Conservation (phyloP, 2,888 invertebrate genomes). For the Drosophila affinis region DNA sequence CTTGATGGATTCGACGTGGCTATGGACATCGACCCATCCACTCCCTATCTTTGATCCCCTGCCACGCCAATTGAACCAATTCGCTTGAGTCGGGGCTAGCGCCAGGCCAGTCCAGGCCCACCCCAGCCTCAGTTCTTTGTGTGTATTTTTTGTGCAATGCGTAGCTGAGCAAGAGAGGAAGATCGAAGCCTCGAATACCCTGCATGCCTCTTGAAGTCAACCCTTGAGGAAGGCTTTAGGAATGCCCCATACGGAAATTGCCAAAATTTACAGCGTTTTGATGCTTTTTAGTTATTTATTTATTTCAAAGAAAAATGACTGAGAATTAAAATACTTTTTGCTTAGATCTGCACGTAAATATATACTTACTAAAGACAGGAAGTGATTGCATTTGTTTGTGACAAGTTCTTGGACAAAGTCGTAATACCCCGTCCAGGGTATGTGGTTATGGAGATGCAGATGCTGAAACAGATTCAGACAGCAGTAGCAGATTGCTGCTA, state of each 20-base stretch:
- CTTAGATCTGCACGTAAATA: no score
- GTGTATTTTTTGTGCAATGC: no score
- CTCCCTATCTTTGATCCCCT: not conserved
- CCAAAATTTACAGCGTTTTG: no score
- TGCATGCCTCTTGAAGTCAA: no score
- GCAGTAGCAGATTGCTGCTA: constrained; percentile 59
- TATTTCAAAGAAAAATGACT: no score
- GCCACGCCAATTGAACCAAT: not conserved
- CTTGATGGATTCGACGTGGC: not conserved
- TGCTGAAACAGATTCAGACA: constrained; percentile 20
- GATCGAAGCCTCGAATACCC: no score
- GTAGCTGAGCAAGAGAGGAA: not conserved
- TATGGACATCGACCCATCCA: not conserved
- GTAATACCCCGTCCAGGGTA: not conserved
- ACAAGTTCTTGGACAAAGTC: not conserved
- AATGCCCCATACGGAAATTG: no score
- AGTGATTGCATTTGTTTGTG: not conserved
- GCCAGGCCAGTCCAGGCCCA: not conserved
- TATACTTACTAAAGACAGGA: no score
- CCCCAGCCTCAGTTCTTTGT: not conserved
- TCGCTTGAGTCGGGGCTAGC: not conserved
- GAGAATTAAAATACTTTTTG: no score
- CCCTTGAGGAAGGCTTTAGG: no score
- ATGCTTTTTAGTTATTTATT: no score
- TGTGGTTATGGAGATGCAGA: constrained; percentile 30